These are phyloP conservation scores for Octodonta nipae DNA, from an alignment of 2,888 invertebrate species.

Conservation along the genomic window DNA sequence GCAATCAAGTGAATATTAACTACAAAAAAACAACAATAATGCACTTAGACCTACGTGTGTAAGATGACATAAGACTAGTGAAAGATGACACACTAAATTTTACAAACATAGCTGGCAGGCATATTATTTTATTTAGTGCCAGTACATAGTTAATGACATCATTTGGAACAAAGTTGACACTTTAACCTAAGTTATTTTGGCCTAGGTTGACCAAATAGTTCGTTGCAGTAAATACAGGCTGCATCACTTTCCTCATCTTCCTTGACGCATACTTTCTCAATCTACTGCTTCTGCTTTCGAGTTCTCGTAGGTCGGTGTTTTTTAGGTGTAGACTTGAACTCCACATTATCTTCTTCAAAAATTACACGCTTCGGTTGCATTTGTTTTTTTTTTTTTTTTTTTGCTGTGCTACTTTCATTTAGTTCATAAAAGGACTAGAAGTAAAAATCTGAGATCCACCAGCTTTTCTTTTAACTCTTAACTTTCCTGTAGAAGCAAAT, in stretches of 20 bases:
- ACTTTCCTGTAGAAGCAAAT: not conserved
- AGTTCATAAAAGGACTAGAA: not conserved
- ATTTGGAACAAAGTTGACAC: not conserved
- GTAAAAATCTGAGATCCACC: not conserved
- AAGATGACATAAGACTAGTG: not conserved
- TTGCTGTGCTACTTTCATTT: not conserved
- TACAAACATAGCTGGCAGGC: not conserved
- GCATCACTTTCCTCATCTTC: not conserved
- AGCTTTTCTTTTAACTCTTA: not conserved
- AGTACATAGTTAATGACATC: not conserved
- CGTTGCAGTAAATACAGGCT: conserved; percentile 1
- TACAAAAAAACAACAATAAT: not conserved
- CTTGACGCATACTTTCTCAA: not conserved
- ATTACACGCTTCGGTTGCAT: not conserved
- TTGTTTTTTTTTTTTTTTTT: not conserved
- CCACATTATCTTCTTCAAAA: not conserved
- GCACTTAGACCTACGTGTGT: conserved; percentile 1
- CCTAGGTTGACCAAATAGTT: not conserved
- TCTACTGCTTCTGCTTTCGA: too few species aligned
- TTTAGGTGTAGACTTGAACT: too few species aligned
- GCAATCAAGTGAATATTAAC: not conserved
- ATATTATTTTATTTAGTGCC: not conserved
- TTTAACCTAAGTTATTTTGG: not conserved
- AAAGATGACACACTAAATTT: not conserved
- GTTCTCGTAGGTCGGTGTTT: too few species aligned